Conservation (phyloP, 2,113 vertebrate species). For the Gadus macrocephalus region DNA sequence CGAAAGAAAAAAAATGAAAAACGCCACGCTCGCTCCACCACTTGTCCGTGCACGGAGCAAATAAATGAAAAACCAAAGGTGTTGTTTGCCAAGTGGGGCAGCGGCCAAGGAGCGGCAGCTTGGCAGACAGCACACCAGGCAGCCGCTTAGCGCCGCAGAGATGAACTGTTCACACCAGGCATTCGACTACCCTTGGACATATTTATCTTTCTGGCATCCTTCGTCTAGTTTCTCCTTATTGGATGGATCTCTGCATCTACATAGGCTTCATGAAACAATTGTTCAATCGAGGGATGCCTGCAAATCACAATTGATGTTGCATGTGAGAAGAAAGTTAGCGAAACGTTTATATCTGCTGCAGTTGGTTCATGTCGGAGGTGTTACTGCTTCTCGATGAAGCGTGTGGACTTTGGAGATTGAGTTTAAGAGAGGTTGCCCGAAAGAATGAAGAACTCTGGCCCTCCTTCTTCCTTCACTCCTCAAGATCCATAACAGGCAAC, state of each 20-base stretch:
- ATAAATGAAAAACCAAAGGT: conserved; percentile 30
- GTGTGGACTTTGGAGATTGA: not conserved
- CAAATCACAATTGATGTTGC: not conserved
- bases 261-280: not conserved
- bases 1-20: not conserved
- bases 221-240: not conserved
- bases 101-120: conserved; percentile 48
- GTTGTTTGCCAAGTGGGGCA: conserved; percentile 46
- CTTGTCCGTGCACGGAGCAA: conserved; percentile 29
- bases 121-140: conserved; percentile 32
- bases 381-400: not conserved
- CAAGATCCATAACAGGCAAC: not conserved
- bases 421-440: conserved; percentile 1
- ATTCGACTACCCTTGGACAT: conserved; percentile 38
- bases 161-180: conserved; percentile 51
- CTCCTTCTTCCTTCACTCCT: not conserved
- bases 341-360: not conserved
- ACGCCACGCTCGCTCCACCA: conserved; percentile 16
- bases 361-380: not conserved
- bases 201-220: conserved; percentile 21
- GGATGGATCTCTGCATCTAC: not conserved
- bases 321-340: not conserved
- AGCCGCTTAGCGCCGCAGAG: conserved; percentile 25
- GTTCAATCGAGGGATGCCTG: not conserved
- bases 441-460: not conserved